Conservation (phyloP, 2,113 vertebrate genomes). For the Poecilia latipinna region DNA sequence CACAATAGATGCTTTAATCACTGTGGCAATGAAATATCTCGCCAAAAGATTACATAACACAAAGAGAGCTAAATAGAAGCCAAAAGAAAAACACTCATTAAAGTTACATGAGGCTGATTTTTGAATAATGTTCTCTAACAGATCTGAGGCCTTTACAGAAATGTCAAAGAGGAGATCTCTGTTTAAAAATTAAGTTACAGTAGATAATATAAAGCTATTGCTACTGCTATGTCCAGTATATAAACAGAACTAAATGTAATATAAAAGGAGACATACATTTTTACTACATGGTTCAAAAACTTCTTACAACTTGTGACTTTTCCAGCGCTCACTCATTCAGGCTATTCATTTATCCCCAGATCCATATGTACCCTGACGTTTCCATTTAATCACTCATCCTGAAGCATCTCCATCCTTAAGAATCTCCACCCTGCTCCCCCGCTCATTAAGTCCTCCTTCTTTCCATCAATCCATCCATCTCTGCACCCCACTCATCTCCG, state of each 20-base stretch:
- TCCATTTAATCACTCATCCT: constrained; percentile 48
- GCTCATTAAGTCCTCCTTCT: constrained; percentile 62
- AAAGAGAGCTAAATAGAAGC: background rate
- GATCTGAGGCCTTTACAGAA: background rate
- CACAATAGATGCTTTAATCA: background rate
- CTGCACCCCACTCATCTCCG: constrained; percentile 17
- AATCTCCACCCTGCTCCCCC: constrained; percentile 45
- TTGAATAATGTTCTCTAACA: background rate
- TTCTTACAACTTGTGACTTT: constrained; percentile 5
- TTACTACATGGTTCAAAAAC: background rate
- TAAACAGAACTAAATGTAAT: background rate
- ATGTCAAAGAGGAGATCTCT: background rate
- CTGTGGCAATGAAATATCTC: background rate
- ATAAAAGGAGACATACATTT: background rate
- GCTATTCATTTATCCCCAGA: constrained; percentile 37
- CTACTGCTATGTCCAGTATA: background rate
- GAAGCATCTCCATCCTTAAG: constrained; percentile 32
- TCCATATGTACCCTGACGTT: constrained; percentile 40
- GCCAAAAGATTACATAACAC: background rate
- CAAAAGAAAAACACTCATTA: no score
- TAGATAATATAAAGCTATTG: background rate
- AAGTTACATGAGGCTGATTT: background rate
- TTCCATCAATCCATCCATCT: constrained; percentile 48
- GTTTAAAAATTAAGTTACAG: background rate
- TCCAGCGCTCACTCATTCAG: constrained; percentile 17